Evolutionary conservation across 1,140 invertebrate genomes (phyloP).

Genomic region (Palaemon carinicauda): DNA sequence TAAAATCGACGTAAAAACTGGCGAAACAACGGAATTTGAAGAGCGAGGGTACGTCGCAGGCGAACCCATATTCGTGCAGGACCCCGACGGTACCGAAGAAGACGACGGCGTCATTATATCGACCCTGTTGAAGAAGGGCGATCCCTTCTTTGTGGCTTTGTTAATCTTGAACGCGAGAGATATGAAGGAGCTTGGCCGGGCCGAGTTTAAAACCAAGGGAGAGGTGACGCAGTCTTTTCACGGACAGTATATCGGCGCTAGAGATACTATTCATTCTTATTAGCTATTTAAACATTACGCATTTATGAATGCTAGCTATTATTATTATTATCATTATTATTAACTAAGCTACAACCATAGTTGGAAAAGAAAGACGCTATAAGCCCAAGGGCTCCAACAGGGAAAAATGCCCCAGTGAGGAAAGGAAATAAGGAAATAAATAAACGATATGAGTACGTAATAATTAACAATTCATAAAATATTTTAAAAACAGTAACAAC

Average conservation of each 20-base stretch:
- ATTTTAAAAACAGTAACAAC: too few relatives aligned
- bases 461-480: too few relatives aligned
- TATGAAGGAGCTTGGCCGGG: conserved; percentile 61
- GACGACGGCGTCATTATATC: conserved; percentile 64
- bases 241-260: conserved; percentile 56
- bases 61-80: conserved; percentile 63
- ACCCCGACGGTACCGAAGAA: conserved; percentile 61
- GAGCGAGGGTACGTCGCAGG: conserved; percentile 60
- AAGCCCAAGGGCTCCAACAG: too few relatives aligned
- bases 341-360: too few relatives aligned
- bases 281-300: not conserved
- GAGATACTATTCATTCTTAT: not conserved
- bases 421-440: too few relatives aligned
- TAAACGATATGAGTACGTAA: too few relatives aligned
- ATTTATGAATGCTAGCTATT: too few relatives aligned
- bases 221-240: conserved; percentile 62
- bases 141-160: conserved; percentile 60
- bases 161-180: conserved; percentile 62
- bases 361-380: too few relatives aligned
- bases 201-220: conserved; percentile 61
- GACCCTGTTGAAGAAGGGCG: conserved; percentile 58
- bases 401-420: too few relatives aligned
- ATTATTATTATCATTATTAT: too few relatives aligned
- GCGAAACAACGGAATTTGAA: conserved; percentile 46
- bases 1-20: conserved; percentile 60